Percentiles rank a stretch among this genome's conserved stretches.
These are phyloP conservation scores for Sebastes schlegelii DNA, from an alignment of 2,113 vertebrate genomes.

Conservation along the genomic window DNA sequence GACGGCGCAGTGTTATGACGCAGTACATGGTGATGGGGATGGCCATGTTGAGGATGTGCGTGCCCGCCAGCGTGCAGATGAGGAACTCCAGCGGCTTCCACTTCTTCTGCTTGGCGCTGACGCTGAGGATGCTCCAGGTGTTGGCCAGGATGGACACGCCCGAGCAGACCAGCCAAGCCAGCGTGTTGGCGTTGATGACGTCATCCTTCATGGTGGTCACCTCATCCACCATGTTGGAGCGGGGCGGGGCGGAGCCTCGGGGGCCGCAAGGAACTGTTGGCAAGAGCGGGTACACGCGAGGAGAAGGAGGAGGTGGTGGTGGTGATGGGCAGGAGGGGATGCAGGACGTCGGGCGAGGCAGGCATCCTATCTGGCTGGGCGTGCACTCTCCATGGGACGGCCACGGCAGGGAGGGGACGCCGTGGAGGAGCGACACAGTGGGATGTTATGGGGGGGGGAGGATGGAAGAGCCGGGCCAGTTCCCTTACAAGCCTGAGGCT, in stretches of 20 bases:
- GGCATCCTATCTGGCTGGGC: conserved; percentile 78
- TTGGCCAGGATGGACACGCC: conserved; percentile 93
- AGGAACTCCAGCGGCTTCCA: conserved; percentile 95
- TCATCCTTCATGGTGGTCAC: conserved; percentile 90
- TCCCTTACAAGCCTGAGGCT: conserved; percentile 41
- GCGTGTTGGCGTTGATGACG: conserved; percentile 88
- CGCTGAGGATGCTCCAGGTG: conserved; percentile 93
- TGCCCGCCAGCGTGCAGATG: conserved; percentile 91
- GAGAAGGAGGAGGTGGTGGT: conserved; percentile 78
- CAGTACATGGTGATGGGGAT: conserved; percentile 94
- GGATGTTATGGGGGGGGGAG: conserved; percentile 11
- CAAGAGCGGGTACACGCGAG: conserved; percentile 66
- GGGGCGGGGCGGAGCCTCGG: conserved; percentile 68
- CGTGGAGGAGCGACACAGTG: conserved; percentile 47
- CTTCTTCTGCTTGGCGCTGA: conserved; percentile 95
- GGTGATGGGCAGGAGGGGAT: conserved; percentile 74
- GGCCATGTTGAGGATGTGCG: conserved; percentile 93
- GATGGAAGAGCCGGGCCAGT: conserved; percentile 43
- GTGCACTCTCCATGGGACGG: conserved; percentile 70
- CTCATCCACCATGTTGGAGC: conserved; percentile 81
- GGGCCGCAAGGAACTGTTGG: conserved; percentile 66
- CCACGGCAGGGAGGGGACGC: conserved; percentile 36
- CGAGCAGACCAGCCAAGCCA: conserved; percentile 93
- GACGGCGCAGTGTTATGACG: conserved; percentile 89
- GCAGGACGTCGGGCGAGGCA: conserved; percentile 61